Conservation (phyloP, 2,113 vertebrate species). For the Dinomys branickii region DNA sequence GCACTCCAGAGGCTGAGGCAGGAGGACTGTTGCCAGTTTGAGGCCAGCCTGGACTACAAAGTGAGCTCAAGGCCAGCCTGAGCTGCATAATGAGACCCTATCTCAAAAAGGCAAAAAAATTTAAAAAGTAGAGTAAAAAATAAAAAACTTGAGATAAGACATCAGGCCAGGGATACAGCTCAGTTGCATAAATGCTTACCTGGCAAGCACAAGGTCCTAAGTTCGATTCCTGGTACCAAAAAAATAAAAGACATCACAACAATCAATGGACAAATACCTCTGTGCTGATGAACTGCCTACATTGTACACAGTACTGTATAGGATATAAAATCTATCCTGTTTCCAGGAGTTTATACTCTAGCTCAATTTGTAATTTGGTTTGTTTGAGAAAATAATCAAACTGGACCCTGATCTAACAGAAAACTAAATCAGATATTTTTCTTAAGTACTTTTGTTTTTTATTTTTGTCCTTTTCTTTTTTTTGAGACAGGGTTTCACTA, state of each 20-base stretch:
- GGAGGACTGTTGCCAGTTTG: too few species aligned
- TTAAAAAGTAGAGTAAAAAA: neutral
- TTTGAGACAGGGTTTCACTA: too few species aligned
- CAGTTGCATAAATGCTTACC: too few species aligned
- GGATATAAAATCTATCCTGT: neutral
- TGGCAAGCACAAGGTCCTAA: too few species aligned
- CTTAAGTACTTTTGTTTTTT: neutral
- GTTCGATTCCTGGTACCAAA: too few species aligned
- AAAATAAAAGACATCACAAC: neutral
- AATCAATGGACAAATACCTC: neutral
- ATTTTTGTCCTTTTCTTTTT: too few species aligned
- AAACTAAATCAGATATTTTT: constrained; percentile 30
- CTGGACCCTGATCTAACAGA: constrained; percentile 6
- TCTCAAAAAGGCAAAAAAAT: too few species aligned
- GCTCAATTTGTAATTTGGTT: neutral
- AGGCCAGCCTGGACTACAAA: too few species aligned
- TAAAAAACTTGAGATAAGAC: neutral
- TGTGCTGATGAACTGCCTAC: neutral
- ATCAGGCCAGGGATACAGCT: too few species aligned
- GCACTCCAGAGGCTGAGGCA: too few species aligned
- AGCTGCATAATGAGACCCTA: too few species aligned
- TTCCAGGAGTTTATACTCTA: neutral
- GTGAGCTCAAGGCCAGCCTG: too few species aligned
- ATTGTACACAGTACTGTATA: neutral
- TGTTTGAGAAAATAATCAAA: neutral